These are phyloP conservation scores for Leptinotarsa haldemani DNA, from an alignment of 2,888 invertebrate genomes.

Conservation along the genomic window DNA sequence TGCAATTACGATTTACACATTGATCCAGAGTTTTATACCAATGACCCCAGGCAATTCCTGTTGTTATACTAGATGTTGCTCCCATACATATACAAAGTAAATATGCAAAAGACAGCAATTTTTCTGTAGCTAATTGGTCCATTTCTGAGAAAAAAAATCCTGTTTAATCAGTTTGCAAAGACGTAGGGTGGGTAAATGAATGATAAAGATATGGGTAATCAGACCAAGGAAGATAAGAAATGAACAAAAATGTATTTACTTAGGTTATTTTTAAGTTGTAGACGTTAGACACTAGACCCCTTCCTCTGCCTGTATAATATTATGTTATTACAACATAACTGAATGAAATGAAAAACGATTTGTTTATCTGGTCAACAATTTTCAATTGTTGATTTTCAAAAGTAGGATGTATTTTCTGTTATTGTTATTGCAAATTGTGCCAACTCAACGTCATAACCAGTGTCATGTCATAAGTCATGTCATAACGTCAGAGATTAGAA, in stretches of 20 bases:
- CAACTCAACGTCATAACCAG: too few species aligned
- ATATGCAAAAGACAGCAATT: conserved; percentile 58
- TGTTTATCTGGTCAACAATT: too few species aligned
- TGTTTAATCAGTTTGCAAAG: neutral
- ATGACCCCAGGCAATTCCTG: conserved; percentile 76
- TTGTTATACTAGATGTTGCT: conserved; percentile 65
- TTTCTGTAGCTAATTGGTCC: conserved; percentile 60
- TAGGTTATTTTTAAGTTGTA: too few species aligned
- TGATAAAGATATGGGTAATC: neutral
- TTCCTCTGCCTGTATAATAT: too few species aligned
- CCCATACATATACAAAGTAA: conserved; percentile 56
- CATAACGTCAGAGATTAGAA: too few species aligned
- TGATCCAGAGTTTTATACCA: conserved; percentile 77
- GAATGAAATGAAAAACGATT: too few species aligned
- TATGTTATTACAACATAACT: too few species aligned
- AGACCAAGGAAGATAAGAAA: neutral
- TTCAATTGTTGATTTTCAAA: too few species aligned
- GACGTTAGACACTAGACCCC: too few species aligned
- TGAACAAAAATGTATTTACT: neutral
- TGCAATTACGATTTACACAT: conserved; percentile 76
- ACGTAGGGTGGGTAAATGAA: neutral
- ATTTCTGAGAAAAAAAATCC: conserved; percentile 39
- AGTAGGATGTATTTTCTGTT: too few species aligned
- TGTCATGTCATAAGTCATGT: too few species aligned
- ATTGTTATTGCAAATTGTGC: too few species aligned